A percentile compares a stretch with the other conserved stretches of the same genome.
phyloP scores from a whole-genome alignment of 2,113 vertebrate species.

The Gracilinanus agilis region DNA sequence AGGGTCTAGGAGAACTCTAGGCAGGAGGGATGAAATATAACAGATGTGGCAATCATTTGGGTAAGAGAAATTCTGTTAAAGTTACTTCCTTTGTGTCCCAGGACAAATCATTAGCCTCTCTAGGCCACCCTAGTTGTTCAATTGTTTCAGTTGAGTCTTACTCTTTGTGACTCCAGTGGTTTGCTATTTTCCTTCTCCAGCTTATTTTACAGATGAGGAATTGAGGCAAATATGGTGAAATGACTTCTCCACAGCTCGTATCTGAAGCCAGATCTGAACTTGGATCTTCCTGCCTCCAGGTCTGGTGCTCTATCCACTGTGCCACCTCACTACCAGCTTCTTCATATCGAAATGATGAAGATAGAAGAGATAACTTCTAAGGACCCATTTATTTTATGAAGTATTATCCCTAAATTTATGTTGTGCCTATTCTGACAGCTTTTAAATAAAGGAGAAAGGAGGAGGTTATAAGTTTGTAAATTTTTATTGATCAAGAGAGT shows the following conservation, averaged over 20 bases:
- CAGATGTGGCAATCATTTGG: not conserved
- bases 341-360: not conserved
- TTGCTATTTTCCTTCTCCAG: too few species aligned
- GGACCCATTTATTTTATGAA: not conserved
- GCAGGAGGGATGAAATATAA: not conserved
- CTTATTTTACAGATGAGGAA: too few species aligned
- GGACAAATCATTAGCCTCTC: not conserved
- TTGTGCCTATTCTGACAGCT: not conserved
- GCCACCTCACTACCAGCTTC: too few species aligned
- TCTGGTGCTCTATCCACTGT: too few species aligned
- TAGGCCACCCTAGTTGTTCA: too few species aligned
- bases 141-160: too few species aligned
- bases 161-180: too few species aligned
- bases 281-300: too few species aligned
- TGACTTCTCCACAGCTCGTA: too few species aligned
- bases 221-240: too few species aligned
- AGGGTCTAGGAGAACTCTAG: not conserved
- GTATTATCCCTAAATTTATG: not conserved
- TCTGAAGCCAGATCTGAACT: too few species aligned
- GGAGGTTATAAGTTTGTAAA: not conserved
- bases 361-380: not conserved
- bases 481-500: not conserved
- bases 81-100: not conserved
- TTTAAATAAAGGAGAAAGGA: not conserved
- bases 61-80: not conserved